These are phyloP conservation scores for Drosophila siamana DNA, from an alignment of 2,888 invertebrate genomes.

Conservation along the genomic window DNA sequence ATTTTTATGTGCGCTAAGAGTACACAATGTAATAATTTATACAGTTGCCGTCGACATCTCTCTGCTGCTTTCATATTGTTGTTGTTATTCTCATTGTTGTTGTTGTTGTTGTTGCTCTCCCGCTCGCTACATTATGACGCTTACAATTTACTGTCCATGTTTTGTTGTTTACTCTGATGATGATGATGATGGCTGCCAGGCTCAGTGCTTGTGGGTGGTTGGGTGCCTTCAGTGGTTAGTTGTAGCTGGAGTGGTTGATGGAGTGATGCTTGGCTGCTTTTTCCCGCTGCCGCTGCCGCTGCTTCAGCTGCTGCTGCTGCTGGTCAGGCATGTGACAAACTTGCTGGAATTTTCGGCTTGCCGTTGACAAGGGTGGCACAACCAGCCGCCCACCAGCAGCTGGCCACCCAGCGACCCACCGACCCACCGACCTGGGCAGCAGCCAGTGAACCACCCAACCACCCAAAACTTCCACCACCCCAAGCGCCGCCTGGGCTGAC, in stretches of 20 bases:
- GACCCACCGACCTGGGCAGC: neutral
- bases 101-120: slow-evolving; percentile 11
- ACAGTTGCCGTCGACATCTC: slow-evolving; percentile 72
- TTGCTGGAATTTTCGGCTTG: slow-evolving; percentile 64
- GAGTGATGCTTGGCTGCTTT: slow-evolving; percentile 20
- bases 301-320: slow-evolving; percentile 4
- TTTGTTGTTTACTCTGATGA: slow-evolving; percentile 76
- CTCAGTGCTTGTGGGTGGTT: slow-evolving; percentile 42
- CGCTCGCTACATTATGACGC: slow-evolving; percentile 74
- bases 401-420: slow-evolving; percentile 4
- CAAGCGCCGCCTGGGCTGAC: slow-evolving; percentile 26
- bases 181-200: slow-evolving; percentile 64
- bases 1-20: slow-evolving; percentile 82
- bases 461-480: slow-evolving; percentile 8
- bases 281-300: neutral
- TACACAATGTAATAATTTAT: slow-evolving; percentile 82
- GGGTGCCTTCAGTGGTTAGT: slow-evolving; percentile 18
- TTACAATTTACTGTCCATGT: slow-evolving; percentile 80
- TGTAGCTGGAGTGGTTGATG: slow-evolving; percentile 10
- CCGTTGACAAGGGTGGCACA: slow-evolving; percentile 70
- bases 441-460: neutral
- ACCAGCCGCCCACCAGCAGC: slow-evolving; percentile 26
- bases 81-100: slow-evolving; percentile 37
- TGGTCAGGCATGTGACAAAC: slow-evolving; percentile 72
- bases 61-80: slow-evolving; percentile 39